Base-by-base conservation (phyloP, 2,888 invertebrate species). In the Horisme vitalbata region DNA sequence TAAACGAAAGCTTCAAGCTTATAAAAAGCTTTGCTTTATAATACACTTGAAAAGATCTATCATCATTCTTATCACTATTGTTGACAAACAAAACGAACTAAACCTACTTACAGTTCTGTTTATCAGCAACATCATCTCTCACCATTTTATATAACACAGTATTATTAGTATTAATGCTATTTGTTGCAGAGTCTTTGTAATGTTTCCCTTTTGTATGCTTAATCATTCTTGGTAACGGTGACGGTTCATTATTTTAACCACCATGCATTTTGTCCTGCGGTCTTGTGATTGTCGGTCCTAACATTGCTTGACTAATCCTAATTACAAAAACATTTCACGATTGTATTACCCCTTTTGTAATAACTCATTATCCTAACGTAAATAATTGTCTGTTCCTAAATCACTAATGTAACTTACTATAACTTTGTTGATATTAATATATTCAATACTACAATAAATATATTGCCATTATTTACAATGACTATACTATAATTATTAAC, bases 201-300 rank as follows among this genome's bases (percentile, higher is more conserved):
- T 77, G 68, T 82, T 73, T 76, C 63, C 73, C 67, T 68, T 75
- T 80, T 75, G 68, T 75, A 75, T 88, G 89, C 89, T 89, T 89
- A 87, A 84, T 85, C 89, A 87, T 83, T 86, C 86, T 88, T 88
- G 88, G 87, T 87, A 76, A 80, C 86, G 89, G 89, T 88, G 83
- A 88, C 79, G 88, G 88, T 79, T 71, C 79, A 73, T 68, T 56
- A 64, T 73, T 68, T 77, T 68, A 74, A 62, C 82, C 82, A 82
- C 83, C 78, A 74, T 75, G 67, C 71, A 70, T 77, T 70, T 52
- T 65, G 59, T 66, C 58, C 61, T 52, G 5, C 11, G 62, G 63
- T 55, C 64, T 70, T 71, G 66, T 79, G 65, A 75, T 76, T 75
- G 79, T 75, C 53, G 62, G 59, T 59, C 68, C 63, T 54, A 63